Evolutionary conservation across 2,113 vertebrate species (phyloP).

Genomic region (Mionectes macconnelli): DNA sequence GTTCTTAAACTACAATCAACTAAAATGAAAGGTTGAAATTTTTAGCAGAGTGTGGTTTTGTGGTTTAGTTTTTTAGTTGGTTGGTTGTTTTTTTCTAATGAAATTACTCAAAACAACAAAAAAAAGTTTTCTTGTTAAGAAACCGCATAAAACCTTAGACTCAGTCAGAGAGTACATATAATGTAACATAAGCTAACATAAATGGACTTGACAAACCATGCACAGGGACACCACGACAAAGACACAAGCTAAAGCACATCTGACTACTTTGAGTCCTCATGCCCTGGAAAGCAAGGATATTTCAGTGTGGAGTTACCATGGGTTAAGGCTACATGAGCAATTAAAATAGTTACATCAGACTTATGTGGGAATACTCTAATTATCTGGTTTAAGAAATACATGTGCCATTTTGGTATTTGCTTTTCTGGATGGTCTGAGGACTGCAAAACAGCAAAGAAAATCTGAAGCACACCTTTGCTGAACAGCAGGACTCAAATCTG

Average conservation of each 20-base stretch:
- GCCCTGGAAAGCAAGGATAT: background rate
- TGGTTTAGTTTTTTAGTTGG: background rate
- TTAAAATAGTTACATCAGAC: background rate
- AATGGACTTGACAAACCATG: background rate
- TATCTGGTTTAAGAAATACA: background rate
- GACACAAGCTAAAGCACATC: background rate
- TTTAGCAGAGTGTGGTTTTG: background rate
- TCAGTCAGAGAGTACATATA: background rate
- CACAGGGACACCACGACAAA: background rate
- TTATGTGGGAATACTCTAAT: background rate
- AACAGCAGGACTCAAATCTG: background rate
- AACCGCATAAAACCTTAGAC: background rate
- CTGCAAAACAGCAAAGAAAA: background rate
- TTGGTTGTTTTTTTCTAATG: background rate
- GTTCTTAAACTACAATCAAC: background rate
- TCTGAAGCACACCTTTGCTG: background rate
- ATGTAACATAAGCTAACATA: background rate
- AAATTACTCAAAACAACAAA: background rate
- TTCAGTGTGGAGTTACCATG: background rate
- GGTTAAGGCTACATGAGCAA: background rate
- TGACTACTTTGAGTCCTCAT: background rate
- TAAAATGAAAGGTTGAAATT: background rate
- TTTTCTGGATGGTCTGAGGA: background rate
- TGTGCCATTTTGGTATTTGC: background rate
- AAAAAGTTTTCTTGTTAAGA: background rate